These are phyloP conservation scores for Piscicola geometra DNA, from an alignment of 2,888 invertebrate genomes.

Conservation along the genomic window DNA sequence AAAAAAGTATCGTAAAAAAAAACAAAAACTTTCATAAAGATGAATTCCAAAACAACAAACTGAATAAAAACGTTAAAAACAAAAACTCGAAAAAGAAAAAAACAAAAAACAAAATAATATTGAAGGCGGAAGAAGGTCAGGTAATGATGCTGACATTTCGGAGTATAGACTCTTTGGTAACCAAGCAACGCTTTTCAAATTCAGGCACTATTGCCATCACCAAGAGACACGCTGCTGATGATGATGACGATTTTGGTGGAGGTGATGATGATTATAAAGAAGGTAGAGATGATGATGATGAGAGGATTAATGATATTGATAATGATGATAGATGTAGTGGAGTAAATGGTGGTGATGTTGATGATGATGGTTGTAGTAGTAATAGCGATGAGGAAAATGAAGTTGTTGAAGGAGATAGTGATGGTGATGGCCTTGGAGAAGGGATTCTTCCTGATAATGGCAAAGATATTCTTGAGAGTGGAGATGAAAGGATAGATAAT, in stretches of 20 bases:
- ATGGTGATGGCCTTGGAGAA: background rate
- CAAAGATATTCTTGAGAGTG: constrained; percentile 2
- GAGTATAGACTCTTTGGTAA: background rate
- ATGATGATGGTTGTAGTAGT: constrained; percentile 14
- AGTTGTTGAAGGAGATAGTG: constrained; percentile 14
- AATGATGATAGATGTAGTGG: constrained; percentile 10
- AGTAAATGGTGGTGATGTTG: constrained; percentile 17
- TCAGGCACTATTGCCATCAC: too few relatives aligned
- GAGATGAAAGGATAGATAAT: constrained; percentile 16
- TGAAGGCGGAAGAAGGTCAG: background rate
- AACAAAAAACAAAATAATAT: background rate
- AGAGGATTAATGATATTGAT: background rate
- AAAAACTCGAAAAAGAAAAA: background rate
- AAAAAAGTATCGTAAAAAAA: too few relatives aligned
- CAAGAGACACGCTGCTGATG: background rate
- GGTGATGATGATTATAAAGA: background rate
- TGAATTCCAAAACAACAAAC: too few relatives aligned
- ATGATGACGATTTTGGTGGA: too few relatives aligned
- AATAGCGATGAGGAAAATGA: constrained; percentile 19
- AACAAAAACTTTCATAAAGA: too few relatives aligned
- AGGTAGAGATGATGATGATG: background rate
- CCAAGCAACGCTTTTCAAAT: too few relatives aligned
- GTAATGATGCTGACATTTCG: background rate
- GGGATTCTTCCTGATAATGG: background rate
- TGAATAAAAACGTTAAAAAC: too few relatives aligned